Conservation (phyloP, 30 jellyfish, hydroid and myxozoan species). For the Hydra vulgaris region DNA sequence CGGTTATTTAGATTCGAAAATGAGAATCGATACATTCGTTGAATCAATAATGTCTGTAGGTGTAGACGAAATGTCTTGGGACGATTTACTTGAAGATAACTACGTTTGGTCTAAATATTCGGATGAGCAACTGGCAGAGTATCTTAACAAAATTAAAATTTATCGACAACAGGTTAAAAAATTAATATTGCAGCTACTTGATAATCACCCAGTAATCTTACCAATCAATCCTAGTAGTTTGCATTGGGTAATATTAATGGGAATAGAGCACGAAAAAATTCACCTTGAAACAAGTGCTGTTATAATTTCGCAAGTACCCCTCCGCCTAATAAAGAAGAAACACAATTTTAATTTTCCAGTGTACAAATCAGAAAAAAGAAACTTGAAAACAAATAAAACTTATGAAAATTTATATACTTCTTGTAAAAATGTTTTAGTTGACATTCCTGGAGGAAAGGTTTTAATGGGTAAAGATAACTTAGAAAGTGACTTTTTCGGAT, state of each 20-base stretch:
- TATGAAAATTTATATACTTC: too few species aligned
- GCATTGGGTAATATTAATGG: slow-evolving; percentile 22
- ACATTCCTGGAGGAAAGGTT: slow-evolving; percentile 21
- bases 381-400: background rate
- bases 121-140: background rate
- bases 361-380: background rate
- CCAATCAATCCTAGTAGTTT: slow-evolving; percentile 10
- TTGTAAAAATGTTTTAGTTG: background rate
- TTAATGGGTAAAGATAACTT: slow-evolving; percentile 15
- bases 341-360: slow-evolving; percentile 18
- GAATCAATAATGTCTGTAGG: slow-evolving; percentile 25
- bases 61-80: slow-evolving; percentile 35
- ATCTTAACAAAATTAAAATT: slow-evolving; percentile 1
- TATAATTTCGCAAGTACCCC: slow-evolving; percentile 31
- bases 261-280: slow-evolving; percentile 28
- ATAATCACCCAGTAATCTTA: slow-evolving; percentile 3
- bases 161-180: slow-evolving; percentile 12
- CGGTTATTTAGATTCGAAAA: background rate
- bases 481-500: slow-evolving; percentile 19
- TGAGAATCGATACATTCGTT: background rate
- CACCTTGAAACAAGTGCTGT: slow-evolving; percentile 33
- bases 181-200: slow-evolving; percentile 10
- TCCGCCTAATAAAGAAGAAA: slow-evolving; percentile 8
- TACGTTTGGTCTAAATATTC: slow-evolving; percentile 18
- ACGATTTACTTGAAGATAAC: slow-evolving; percentile 21